Conservation (phyloP, 2,797 vertebrate species). For the Cossypha niveicapilla region DNA sequence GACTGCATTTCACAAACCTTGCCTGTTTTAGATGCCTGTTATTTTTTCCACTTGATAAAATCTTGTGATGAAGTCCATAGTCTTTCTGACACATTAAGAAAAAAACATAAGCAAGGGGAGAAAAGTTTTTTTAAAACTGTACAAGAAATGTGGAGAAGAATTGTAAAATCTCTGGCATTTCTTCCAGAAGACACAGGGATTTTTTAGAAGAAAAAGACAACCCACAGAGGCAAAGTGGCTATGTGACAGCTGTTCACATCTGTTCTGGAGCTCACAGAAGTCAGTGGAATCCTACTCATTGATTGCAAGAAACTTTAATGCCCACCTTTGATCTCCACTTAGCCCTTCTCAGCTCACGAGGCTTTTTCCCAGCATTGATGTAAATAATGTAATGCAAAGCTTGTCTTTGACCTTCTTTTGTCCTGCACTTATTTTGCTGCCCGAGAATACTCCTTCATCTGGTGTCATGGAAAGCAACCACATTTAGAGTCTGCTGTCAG, state of each 20-base stretch:
- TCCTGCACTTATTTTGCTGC: slow-evolving; percentile 45
- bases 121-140: background rate
- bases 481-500: background rate
- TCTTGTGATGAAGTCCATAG: background rate
- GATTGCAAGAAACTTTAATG: slow-evolving; percentile 7
- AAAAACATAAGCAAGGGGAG: background rate
- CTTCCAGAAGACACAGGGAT: background rate
- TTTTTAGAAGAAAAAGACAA: background rate
- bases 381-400: slow-evolving; percentile 49
- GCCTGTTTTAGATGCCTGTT: background rate
- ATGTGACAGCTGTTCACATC: background rate
- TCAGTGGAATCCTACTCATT: background rate
- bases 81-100: background rate
- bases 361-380: slow-evolving; percentile 18
- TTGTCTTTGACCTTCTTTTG: slow-evolving; percentile 38
- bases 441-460: slow-evolving; percentile 12
- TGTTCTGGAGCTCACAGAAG: background rate
- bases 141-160: background rate
- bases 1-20: background rate
- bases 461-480: background rate
- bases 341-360: background rate
- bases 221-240: background rate
- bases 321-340: slow-evolving; percentile 36
- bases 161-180: background rate
- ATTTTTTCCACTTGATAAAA: background rate